A percentile compares a stretch with the other conserved stretches of the same genome.
Evolutionary conservation across 2,888 invertebrate species (phyloP).

Genomic region (Caenorhabditis sp.): DNA sequence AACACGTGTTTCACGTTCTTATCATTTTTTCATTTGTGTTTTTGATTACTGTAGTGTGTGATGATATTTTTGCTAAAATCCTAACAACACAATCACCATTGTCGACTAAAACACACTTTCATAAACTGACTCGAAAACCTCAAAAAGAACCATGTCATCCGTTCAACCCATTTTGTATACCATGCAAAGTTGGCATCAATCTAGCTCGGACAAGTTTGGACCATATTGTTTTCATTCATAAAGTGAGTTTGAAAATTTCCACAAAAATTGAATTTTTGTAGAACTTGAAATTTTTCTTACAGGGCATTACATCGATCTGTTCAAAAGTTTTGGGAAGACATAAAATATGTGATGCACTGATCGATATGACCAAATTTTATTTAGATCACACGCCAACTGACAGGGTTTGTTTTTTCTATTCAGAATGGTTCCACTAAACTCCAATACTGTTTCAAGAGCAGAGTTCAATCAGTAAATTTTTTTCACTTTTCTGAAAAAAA

Average conservation of each 20-base stretch:
- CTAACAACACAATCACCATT: conserved; percentile 1
- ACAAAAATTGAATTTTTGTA: background rate
- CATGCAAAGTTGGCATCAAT: conserved; percentile 8
- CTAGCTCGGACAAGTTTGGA: conserved; percentile 3
- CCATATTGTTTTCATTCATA: conserved; percentile 9
- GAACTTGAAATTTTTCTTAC: background rate
- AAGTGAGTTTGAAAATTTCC: conserved; percentile 4
- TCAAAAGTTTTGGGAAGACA: conserved; percentile 2
- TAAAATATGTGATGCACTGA: conserved; percentile 10
- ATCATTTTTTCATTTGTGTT: background rate
- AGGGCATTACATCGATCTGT: conserved; percentile 6
- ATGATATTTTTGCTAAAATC: background rate
- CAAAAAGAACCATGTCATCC: background rate
- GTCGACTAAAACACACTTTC: background rate
- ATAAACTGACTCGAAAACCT: background rate
- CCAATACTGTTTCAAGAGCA: background rate
- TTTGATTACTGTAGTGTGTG: background rate
- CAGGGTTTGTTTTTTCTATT: background rate
- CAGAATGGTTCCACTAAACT: background rate
- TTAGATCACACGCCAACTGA: conserved; percentile 25
- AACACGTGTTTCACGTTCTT: background rate
- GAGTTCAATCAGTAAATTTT: no score
- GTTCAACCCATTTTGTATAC: conserved; percentile 14
- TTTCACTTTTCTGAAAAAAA: no score
- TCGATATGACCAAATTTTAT: conserved; percentile 14